Base-by-base conservation (phyloP, 2,797 vertebrate genomes). In the Pipistrellus pipistrellus region DNA sequence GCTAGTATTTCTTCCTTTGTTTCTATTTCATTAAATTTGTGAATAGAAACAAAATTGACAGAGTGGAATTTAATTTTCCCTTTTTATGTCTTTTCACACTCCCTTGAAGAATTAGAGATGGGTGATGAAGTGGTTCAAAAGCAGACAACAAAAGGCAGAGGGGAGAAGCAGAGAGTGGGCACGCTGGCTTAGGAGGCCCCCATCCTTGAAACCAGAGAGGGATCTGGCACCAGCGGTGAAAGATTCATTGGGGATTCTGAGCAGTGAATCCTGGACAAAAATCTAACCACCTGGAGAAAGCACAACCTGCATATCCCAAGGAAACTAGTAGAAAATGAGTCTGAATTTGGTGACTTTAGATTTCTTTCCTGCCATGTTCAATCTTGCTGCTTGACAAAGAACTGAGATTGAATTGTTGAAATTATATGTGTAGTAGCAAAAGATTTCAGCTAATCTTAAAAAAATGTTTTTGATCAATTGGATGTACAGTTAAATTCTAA, bases 51-150 rank as follows among this genome's bases (percentile, higher is more conserved):
- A 81, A 92, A 81, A 85, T 41, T n/a, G 72, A 89, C 59, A 82
- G 38, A 87, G 44, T 93, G n/a, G 62, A 81, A 91, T 95, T 96
- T 91, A 91, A 82, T 87, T 81, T 89, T 59, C 25, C 23, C 41
- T 68, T 38, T 85, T 59, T 41, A 46, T 88, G n/a, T 84, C 81
- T 94, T 71, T 55, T 57, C 41, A 30, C 1, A 48, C 46, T 88
- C 55, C 35, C 73, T 69, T 90, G 55, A 84, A 95, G 87, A 80
- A 77, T 76, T 86, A 85, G 48, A 77, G 68, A 55, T 57, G 13
- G 38, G 17, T 44, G 25, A 25, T 72, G 14, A 84, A 44, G 62
- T 68, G 17, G 14, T 66, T 82, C 62, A 38, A 15, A 32, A 32
- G 30, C 11, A 30, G 66, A 62, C 13, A 44, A n/a, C 57, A 9